These are phyloP conservation scores for Chromis chromis DNA, from an alignment of 2,797 vertebrate species.

Conservation along the genomic window DNA sequence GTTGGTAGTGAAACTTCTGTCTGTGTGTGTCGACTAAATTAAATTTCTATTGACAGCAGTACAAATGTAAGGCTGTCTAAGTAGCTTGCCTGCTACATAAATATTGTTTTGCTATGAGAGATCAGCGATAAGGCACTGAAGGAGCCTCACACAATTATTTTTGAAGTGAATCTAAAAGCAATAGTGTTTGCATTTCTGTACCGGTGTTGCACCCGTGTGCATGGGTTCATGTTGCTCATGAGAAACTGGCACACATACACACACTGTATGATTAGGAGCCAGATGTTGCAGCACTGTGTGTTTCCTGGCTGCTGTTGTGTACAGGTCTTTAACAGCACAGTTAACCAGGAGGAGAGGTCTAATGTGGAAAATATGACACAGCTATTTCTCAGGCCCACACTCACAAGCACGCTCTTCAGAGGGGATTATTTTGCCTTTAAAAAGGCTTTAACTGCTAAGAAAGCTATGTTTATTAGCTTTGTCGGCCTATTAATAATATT, in stretches of 20 bases:
- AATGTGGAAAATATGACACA: slow-evolving; percentile 73
- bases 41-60: not conserved
- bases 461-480: not conserved
- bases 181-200: no score
- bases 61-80: not conserved
- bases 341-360: slow-evolving; percentile 55
- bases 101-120: slow-evolving; percentile 21
- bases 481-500: not conserved
- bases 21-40: no score
- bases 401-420: slow-evolving; percentile 6
- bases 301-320: slow-evolving; percentile 53
- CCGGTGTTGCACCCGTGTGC: no score
- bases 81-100: slow-evolving; percentile 27
- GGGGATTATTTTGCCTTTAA: not conserved
- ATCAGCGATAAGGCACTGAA: not conserved
- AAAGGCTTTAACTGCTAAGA: not conserved
- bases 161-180: no score
- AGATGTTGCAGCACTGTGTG: slow-evolving; percentile 45
- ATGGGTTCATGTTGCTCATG: slow-evolving; percentile 1
- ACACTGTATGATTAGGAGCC: slow-evolving; percentile 8
- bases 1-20: no score
- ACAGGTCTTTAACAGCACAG: slow-evolving; percentile 51
- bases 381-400: slow-evolving; percentile 38
- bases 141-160: not conserved
- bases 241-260: not conserved